Percentiles rank a stretch among this genome's conserved stretches.
phyloP scores from a whole-genome alignment of 2,797 vertebrate genomes.

The Bovichtus variegatus region DNA sequence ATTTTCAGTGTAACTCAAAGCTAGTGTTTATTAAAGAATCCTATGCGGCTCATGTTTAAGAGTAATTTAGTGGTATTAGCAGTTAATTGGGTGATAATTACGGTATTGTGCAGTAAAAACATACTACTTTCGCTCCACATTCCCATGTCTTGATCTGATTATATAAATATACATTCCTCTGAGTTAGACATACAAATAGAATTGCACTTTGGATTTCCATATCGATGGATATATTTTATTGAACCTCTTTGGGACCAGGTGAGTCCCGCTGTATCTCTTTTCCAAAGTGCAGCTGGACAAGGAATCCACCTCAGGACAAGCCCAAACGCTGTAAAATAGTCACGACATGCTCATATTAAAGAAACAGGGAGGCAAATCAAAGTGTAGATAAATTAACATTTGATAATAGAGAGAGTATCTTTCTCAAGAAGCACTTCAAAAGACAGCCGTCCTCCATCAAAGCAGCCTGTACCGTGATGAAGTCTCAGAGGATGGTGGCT shows the following conservation, averaged over 20 bases:
- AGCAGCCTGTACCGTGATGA: conserved; percentile 4
- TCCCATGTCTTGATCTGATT: neutral
- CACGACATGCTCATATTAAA: neutral
- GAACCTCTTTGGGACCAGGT: neutral
- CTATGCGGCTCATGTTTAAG: conserved; percentile 1
- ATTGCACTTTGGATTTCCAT: neutral
- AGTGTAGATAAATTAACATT: neutral
- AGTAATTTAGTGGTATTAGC: conserved; percentile 24
- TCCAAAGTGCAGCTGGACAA: neutral
- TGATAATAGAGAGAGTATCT: neutral
- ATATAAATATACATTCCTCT: neutral
- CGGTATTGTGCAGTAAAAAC: neutral
- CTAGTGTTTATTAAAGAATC: conserved; percentile 24
- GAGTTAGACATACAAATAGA: neutral
- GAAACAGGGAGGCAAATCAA: neutral
- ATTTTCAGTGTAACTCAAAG: conserved; percentile 36
- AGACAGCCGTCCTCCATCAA: neutral
- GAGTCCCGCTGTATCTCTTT: neutral
- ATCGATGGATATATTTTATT: conserved; percentile 23
- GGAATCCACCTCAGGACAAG: neutral
- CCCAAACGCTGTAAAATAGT: neutral
- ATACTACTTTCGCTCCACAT: neutral
- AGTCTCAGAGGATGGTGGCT: conserved; percentile 43
- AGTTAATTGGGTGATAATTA: conserved; percentile 6
- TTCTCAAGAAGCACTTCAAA: conserved; percentile 4